Evolutionary conservation across 2,113 vertebrate genomes (phyloP), one percentile per base, ranked within the genome.

Genomic region (Phyllostomus discolor): DNA sequence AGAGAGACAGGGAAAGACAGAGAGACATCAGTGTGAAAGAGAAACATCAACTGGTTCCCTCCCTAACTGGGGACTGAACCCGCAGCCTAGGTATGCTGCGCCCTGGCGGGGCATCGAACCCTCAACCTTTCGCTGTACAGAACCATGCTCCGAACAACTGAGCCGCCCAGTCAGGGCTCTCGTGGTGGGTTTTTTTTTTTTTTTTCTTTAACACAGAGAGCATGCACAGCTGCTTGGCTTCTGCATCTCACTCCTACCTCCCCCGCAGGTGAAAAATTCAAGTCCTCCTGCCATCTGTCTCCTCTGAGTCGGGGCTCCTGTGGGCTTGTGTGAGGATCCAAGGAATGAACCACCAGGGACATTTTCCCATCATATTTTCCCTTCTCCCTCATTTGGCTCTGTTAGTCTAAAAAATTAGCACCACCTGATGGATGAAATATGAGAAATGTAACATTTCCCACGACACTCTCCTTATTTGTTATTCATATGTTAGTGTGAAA

Each of bases 261-360:
- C n/a, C 7, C 59, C 19, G 69, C 62, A 41, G 28, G 59, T 12
- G 15, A 70, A 41, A 75, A 48, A 10, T 38, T 3, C 50, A 87
- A 12, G 48, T 10, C 17, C 73, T 38, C 70, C 57, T 1, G 12
- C 64, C 14, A 0, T 5, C 6, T 1, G 10, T 1, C 10, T 33
- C n/a, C 73, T 57, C 46, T 26, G 11, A 35, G 22, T 31, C 31
- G 22, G 16, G 46, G 48, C 35, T 75, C 43, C 66, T 31, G 26
- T 46, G 6, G 31, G 43, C 41, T 9, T 6, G 16, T 7, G 31
- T 14, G 67, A 50, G 33, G 10, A 12, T 50, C 66, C 16, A 1
- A 66, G 28, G 52, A 41, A 54, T 11, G 48, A 79, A 50, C n/a
- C 50, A 7, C 78, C 8, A 3, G 0, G 5, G 31, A 70, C 38